Base-by-base conservation (phyloP, 2,113 vertebrate genomes). In the Motacilla tschutschensis region DNA sequence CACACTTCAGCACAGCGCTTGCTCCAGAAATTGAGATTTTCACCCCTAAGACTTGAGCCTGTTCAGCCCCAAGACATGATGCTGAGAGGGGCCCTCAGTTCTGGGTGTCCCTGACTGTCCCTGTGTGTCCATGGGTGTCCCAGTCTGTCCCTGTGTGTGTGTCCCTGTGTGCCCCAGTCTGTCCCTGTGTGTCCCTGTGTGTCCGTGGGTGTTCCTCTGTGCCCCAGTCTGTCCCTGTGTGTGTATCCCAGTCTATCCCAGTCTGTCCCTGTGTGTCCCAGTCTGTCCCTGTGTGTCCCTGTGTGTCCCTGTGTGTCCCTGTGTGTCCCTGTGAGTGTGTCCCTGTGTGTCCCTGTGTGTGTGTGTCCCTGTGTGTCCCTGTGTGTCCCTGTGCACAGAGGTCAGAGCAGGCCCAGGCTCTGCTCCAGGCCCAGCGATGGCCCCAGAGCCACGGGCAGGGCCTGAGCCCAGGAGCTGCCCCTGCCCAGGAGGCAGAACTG, bases 361-460 rank as follows among this genome's bases (percentile, higher is more conserved):
- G 33, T 33, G 5, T 24, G 22, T 36, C 35, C 35, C 58, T 7
- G 53, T 2, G 9, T 33, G 24, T n/a, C n/a, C n/a, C n/a, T n/a
- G n/a, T n/a, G n/a, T n/a, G n/a, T n/a, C n/a, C n/a, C n/a, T n/a
- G n/a, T n/a, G n/a, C n/a, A n/a, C 33, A 33, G 57, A 22, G 22
- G 13, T 0, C 57, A 53, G 35, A 12, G 25, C 25, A 31, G 14
- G 2, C 7, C 26, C 69, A 35, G 59, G 20, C 41, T 29, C 41
- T 55, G 48, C 29, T 8, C 33, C 2, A 14, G 22, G 33, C 17
- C 55, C 55, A 70, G 38, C 38, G 2, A 20, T 46, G 57, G 40
- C 17, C 3, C 57, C 36, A 26, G 60, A n/a, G 53, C 5, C 2
- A 7, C 0, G 0, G 48, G 28, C 66, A 53, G 31, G 35, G 43